phyloP scores from a whole-genome alignment of 1,140 invertebrate species.

The Drosophila virilis region DNA sequence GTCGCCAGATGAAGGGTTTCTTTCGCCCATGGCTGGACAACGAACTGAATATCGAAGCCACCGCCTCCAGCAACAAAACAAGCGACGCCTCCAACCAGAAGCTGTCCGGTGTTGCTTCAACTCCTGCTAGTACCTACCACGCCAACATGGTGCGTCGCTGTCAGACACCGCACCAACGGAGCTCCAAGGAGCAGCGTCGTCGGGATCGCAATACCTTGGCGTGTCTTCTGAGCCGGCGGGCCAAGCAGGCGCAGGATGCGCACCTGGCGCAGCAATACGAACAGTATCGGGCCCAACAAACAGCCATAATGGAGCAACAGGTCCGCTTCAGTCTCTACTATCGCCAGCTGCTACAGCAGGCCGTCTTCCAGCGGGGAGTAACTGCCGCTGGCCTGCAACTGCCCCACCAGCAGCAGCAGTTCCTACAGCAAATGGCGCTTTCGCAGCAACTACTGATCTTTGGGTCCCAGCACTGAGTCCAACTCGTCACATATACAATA shows the following conservation, averaged over 20 bases:
- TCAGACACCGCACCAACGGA: constrained; percentile 43
- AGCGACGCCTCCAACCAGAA: neutral
- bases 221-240: constrained; percentile 57
- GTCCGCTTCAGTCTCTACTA: constrained; percentile 61
- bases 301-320: constrained; percentile 63
- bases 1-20: constrained; percentile 46
- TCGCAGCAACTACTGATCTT: constrained; percentile 70
- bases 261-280: constrained; percentile 54
- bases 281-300: constrained; percentile 44
- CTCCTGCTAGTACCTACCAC: constrained; percentile 50
- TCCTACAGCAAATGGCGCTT: constrained; percentile 58
- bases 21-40: constrained; percentile 65
- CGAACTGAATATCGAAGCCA: constrained; percentile 34
- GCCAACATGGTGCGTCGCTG: constrained; percentile 66
- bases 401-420: constrained; percentile 60
- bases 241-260: constrained; percentile 56
- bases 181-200: constrained; percentile 63
- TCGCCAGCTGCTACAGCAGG: constrained; percentile 64
- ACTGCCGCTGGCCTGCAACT: constrained; percentile 1
- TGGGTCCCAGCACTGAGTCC: constrained; percentile 36
- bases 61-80: neutral
- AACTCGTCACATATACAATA: neutral
- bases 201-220: constrained; percentile 66
- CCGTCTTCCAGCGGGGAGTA: constrained; percentile 54
- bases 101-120: neutral